Conservation (phyloP, 2,888 invertebrate genomes). For the Tuta absoluta region DNA sequence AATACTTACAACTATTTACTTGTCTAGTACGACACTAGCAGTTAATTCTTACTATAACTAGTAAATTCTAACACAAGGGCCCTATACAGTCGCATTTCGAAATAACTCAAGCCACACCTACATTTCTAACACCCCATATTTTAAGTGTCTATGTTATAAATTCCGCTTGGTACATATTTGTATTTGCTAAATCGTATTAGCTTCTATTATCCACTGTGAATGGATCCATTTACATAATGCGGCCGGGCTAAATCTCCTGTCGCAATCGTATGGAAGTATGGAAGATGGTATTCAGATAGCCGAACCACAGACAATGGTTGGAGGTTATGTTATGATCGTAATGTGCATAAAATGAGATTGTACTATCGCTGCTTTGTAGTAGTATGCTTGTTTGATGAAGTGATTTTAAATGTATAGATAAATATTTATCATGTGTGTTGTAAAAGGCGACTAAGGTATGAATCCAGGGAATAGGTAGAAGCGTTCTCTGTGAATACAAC, state of each 20-base stretch:
- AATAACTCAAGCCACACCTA: background rate
- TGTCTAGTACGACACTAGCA: too few species aligned
- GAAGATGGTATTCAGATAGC: conserved; percentile 58
- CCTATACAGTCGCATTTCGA: background rate
- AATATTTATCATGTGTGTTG: too few species aligned
- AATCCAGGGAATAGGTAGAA: too few species aligned
- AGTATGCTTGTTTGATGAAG: background rate
- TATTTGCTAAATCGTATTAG: conserved; percentile 46
- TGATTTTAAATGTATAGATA: too few species aligned
- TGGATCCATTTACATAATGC: conserved; percentile 61
- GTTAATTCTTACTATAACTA: too few species aligned
- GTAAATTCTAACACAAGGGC: too few species aligned
- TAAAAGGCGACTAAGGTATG: too few species aligned
- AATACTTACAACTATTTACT: too few species aligned
- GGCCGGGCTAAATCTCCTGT: conserved; percentile 50
- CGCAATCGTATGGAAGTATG: conserved; percentile 36
- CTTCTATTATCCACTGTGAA: conserved; percentile 55
- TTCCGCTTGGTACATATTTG: conserved; percentile 20
- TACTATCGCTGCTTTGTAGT: background rate
- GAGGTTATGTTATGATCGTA: conserved; percentile 19
- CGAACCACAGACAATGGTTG: conserved; percentile 42
- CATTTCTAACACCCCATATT: conserved; percentile 7
- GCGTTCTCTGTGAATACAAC: too few species aligned
- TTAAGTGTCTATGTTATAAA: background rate
- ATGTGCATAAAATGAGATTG: conserved; percentile 10